These are phyloP conservation scores for Anhinga anhinga DNA, from an alignment of 2,113 vertebrate genomes.

Conservation along the genomic window DNA sequence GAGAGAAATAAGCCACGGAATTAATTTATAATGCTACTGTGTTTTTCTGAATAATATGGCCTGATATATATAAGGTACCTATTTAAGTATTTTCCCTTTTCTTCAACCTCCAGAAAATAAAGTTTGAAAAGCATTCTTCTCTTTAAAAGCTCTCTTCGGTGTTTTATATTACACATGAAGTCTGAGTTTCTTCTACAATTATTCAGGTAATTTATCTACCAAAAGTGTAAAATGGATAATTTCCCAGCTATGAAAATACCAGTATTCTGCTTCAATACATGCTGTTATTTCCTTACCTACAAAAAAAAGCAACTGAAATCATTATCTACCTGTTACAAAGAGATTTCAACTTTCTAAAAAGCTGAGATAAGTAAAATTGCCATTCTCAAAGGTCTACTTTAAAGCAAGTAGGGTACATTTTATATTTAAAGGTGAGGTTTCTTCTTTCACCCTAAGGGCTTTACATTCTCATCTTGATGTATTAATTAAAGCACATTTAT, in stretches of 20 bases:
- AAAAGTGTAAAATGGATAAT: not conserved
- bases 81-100: constrained; percentile 13
- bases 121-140: constrained; percentile 46
- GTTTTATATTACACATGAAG: not conserved
- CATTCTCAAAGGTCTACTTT: constrained; percentile 40
- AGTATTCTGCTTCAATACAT: not conserved
- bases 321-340: constrained; percentile 43
- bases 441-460: constrained; percentile 40
- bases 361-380: constrained; percentile 57
- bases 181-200: constrained; percentile 8
- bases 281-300: constrained; percentile 14
- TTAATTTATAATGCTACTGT: constrained; percentile 19
- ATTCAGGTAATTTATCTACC: constrained; percentile 37
- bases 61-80: not conserved
- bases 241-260: constrained; percentile 36
- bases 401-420: constrained; percentile 32
- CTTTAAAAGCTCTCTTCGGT: not conserved
- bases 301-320: constrained; percentile 13
- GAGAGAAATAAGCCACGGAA: not conserved
- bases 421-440: constrained; percentile 53
- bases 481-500: constrained; percentile 59
- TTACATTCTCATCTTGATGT: constrained; percentile 56
- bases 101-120: constrained; percentile 25
- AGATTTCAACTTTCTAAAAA: constrained; percentile 46
- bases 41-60: not conserved